Conservation (phyloP, 2,113 vertebrate species). For the Perca flavescens region DNA sequence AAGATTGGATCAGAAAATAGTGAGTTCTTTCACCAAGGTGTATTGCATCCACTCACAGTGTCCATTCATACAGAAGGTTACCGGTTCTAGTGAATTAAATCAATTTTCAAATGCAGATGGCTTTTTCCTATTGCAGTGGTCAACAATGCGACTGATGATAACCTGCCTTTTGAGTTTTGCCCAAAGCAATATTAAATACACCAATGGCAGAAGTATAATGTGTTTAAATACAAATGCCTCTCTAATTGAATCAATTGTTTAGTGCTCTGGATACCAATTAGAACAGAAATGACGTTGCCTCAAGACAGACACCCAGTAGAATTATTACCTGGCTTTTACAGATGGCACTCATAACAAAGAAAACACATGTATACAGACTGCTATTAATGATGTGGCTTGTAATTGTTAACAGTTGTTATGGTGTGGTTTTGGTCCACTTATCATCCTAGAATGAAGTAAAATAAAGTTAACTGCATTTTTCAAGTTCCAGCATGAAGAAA, state of each 20-base stretch:
- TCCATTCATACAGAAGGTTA: slow-evolving; percentile 9
- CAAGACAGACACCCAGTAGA: background rate
- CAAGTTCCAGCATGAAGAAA: background rate
- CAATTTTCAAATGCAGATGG: slow-evolving; percentile 15
- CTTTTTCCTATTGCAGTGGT: background rate
- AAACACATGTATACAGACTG: background rate
- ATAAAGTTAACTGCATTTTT: background rate
- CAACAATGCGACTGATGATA: background rate
- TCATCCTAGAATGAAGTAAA: background rate
- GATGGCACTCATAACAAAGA: background rate
- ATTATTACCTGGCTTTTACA: background rate
- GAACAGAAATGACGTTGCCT: slow-evolving; percentile 12
- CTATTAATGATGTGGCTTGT: background rate
- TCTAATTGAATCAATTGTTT: slow-evolving; percentile 16
- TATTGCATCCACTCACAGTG: slow-evolving; percentile 3
- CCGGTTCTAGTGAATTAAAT: slow-evolving; percentile 16
- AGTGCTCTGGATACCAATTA: slow-evolving; percentile 10
- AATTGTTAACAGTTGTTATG: background rate
- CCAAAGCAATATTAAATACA: slow-evolving; percentile 2
- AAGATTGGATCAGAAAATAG: slow-evolving; percentile 24
- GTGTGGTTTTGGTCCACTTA: background rate
- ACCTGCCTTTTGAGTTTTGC: background rate
- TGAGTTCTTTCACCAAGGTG: slow-evolving; percentile 13
- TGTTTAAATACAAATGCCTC: background rate
- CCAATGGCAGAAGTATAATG: background rate